Conservation (phyloP, 1,140 invertebrate species). For the Scaptomyza hsui region DNA sequence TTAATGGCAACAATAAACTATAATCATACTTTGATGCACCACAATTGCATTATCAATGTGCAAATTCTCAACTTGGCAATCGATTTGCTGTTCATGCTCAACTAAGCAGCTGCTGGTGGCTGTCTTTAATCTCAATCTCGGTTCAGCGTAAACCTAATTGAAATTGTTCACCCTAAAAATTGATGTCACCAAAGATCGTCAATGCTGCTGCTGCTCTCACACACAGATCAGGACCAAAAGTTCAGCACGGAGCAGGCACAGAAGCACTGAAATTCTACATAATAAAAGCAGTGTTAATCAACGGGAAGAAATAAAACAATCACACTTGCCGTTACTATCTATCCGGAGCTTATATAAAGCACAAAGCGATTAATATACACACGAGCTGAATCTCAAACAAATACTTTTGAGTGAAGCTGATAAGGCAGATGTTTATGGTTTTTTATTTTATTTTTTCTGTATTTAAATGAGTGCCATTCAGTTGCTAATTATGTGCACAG, state of each 20-base stretch:
- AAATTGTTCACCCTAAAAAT: conserved; percentile 60
- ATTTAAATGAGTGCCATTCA: conserved; percentile 24
- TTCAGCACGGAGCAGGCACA: conserved; percentile 20
- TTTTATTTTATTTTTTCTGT: conserved; percentile 4
- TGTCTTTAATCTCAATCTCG: conserved; percentile 43
- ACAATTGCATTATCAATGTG: conserved; percentile 46
- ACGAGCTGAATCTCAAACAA: conserved; percentile 5
- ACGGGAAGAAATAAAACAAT: conserved; percentile 19
- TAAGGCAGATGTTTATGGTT: conserved; percentile 9
- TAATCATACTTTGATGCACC: conserved; percentile 6
- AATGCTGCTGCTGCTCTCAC: conserved; percentile 26
- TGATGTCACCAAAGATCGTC: conserved; percentile 57
- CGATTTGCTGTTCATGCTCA: conserved; percentile 30
- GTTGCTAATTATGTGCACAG: conserved; percentile 33
- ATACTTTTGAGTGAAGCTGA: conserved; percentile 12
- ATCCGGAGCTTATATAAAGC: conserved; percentile 27
- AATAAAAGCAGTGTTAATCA: conserved; percentile 33
- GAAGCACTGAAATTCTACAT: conserved; percentile 5
- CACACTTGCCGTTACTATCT: conserved; percentile 29
- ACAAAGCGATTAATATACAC: conserved; percentile 3
- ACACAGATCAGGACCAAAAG: conserved; percentile 47
- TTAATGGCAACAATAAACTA: too few relatives aligned
- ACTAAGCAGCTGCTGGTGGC: conserved; percentile 32
- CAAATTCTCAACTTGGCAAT: conserved; percentile 30
- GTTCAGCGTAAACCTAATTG: conserved; percentile 56